Evolutionary conservation across 2,797 vertebrate species (phyloP).

Genomic region (Parotocinclus haroldoi): DNA sequence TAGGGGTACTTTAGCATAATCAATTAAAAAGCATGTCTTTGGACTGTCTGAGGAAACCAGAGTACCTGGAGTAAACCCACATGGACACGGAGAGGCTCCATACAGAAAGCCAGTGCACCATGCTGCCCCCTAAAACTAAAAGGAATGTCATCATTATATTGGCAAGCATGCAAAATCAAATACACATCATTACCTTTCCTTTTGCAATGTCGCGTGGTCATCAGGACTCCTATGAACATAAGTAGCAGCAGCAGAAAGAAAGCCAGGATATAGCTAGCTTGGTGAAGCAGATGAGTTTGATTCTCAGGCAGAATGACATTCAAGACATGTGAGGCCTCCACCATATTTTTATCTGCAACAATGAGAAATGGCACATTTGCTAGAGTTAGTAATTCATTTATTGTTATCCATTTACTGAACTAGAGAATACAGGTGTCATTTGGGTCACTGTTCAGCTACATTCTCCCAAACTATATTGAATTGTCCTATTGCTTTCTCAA

Average conservation of each 20-base stretch:
- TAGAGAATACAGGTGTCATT: background rate
- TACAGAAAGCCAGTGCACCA: no score
- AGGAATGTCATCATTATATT: no score
- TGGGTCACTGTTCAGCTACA: background rate
- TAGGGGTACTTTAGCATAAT: no score
- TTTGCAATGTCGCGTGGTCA: slow-evolving; percentile 76
- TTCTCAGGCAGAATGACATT: slow-evolving; percentile 89
- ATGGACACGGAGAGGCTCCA: no score
- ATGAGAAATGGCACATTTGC: background rate
- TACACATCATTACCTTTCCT: slow-evolving; percentile 74
- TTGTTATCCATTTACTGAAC: background rate
- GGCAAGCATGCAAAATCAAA: background rate
- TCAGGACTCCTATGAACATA: slow-evolving; percentile 73
- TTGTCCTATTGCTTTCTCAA: slow-evolving; percentile 15
- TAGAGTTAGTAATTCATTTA: background rate
- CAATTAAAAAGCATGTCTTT: no score
- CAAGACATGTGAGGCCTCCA: slow-evolving; percentile 76
- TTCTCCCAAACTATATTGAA: background rate
- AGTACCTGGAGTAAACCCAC: no score
- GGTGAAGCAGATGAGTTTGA: slow-evolving; percentile 83
- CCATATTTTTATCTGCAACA: slow-evolving; percentile 69
- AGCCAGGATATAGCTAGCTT: slow-evolving; percentile 88
- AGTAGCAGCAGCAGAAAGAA: slow-evolving; percentile 82
- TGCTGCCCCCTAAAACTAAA: no score
- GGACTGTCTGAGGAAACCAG: no score